Percentiles rank a stretch among this genome's conserved stretches.
phyloP scores from a whole-genome alignment of 2,113 vertebrate genomes.

The Catharus fuscescens region DNA sequence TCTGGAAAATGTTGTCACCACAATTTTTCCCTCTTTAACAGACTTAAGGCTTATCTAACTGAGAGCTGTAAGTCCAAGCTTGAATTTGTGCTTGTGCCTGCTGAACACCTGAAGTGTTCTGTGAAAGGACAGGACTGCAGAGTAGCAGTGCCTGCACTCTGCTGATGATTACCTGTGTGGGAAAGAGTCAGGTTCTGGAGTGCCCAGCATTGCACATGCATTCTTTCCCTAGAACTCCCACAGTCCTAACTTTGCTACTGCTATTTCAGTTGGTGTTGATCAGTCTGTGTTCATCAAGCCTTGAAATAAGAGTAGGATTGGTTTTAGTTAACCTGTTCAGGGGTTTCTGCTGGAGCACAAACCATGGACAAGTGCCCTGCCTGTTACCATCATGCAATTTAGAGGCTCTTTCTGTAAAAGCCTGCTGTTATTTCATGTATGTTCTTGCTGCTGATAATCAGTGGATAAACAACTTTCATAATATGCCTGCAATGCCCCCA shows the following conservation, averaged over 20 bases:
- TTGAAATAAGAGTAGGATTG: neutral
- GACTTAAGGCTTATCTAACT: neutral
- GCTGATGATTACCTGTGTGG: neutral
- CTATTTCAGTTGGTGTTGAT: neutral
- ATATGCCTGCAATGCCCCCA: neutral
- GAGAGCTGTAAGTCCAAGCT: neutral
- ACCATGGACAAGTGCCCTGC: neutral
- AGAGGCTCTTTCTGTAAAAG: slow-evolving; percentile 21
- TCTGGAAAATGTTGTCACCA: neutral
- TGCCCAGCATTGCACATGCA: neutral
- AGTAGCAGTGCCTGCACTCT: neutral
- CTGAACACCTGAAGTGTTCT: neutral
- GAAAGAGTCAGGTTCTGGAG: neutral
- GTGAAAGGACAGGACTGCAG: neutral
- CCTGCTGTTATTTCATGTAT: slow-evolving; percentile 28
- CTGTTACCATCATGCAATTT: neutral
- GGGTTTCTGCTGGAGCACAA: neutral
- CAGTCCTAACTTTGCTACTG: neutral
- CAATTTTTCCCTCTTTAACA: slow-evolving; percentile 13
- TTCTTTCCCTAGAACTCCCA: neutral
- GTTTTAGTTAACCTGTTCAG: neutral
- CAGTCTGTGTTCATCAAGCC: neutral
- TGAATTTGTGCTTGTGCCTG: neutral
- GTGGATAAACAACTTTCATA: slow-evolving; percentile 65
- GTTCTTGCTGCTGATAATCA: slow-evolving; percentile 51